Conservation (phyloP, 2,797 vertebrate genomes). For the Sebastes miniatus region DNA sequence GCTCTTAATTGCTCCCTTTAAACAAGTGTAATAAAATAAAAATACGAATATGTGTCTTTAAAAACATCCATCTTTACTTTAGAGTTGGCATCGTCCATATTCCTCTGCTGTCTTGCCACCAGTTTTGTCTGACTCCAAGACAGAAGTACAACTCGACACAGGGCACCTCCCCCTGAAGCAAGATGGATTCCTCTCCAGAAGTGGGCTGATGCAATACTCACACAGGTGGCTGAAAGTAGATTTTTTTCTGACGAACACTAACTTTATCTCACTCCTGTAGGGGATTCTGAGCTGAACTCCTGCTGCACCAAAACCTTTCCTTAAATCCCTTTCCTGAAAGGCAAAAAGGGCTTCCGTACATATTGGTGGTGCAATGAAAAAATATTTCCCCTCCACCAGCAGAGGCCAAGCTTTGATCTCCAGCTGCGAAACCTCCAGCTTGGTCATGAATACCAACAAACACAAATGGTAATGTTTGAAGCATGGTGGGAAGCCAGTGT, state of each 20-base stretch:
- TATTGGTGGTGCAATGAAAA: neutral
- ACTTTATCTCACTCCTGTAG: conserved; percentile 42
- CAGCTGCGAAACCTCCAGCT: neutral
- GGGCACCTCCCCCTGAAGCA: conserved; percentile 18
- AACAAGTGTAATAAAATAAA: neutral
- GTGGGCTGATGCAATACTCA: conserved; percentile 15
- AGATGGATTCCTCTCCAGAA: conserved; percentile 38
- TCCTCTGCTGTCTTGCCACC: neutral
- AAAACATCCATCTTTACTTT: neutral
- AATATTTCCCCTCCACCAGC: neutral
- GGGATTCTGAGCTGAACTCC: conserved; percentile 16
- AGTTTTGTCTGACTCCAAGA: neutral
- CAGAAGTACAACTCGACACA: neutral
- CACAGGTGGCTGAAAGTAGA: conserved; percentile 30
- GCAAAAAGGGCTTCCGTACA: neutral
- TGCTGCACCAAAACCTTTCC: neutral
- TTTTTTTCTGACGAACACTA: neutral
- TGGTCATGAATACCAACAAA: conserved; percentile 3
- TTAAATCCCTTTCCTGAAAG: too few species aligned
- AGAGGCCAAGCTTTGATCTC: neutral
- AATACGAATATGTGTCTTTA: neutral
- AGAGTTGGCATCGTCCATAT: neutral
- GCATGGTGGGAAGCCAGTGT: neutral
- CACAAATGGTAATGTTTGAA: neutral
- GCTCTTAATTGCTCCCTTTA: neutral